These are phyloP conservation scores for Iguana delicatissima DNA, from an alignment of 2,797 vertebrate species.

Conservation along the genomic window DNA sequence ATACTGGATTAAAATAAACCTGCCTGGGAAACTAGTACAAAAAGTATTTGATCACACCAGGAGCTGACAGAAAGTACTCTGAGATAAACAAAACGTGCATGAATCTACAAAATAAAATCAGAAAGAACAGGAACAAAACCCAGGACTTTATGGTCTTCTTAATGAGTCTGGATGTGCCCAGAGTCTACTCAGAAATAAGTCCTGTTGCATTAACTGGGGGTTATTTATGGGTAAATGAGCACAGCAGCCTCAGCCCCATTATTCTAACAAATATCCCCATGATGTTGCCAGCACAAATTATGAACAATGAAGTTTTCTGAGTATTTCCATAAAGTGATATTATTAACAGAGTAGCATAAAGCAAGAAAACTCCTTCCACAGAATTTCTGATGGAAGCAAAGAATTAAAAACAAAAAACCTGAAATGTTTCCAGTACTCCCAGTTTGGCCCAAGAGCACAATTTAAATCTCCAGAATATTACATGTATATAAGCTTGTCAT, in stretches of 20 bases:
- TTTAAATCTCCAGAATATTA: slow-evolving; percentile 42
- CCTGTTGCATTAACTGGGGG: not conserved
- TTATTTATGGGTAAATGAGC: not conserved
- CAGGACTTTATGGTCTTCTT: too few relatives aligned
- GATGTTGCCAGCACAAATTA: not conserved
- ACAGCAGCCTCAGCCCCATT: not conserved
- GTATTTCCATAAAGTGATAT: not conserved
- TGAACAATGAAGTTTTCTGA: slow-evolving; percentile 40
- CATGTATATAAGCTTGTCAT: slow-evolving; percentile 21
- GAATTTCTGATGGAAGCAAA: slow-evolving; percentile 13
- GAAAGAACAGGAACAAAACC: too few relatives aligned
- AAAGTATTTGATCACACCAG: too few relatives aligned
- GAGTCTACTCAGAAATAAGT: not conserved
- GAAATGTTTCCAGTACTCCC: slow-evolving; percentile 41
- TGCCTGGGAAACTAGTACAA: too few relatives aligned
- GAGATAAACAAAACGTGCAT: too few relatives aligned
- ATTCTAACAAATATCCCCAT: slow-evolving; percentile 11
- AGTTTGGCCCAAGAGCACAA: slow-evolving; percentile 8
- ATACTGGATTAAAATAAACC: too few relatives aligned
- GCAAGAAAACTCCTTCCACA: not conserved
- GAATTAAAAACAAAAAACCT: not conserved
- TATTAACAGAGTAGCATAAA: not conserved
- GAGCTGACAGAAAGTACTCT: too few relatives aligned
- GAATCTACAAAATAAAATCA: too few relatives aligned
- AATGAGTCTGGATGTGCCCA: too few relatives aligned